Conservation (phyloP, 2,113 vertebrate genomes). For the Sciurus niger region DNA sequence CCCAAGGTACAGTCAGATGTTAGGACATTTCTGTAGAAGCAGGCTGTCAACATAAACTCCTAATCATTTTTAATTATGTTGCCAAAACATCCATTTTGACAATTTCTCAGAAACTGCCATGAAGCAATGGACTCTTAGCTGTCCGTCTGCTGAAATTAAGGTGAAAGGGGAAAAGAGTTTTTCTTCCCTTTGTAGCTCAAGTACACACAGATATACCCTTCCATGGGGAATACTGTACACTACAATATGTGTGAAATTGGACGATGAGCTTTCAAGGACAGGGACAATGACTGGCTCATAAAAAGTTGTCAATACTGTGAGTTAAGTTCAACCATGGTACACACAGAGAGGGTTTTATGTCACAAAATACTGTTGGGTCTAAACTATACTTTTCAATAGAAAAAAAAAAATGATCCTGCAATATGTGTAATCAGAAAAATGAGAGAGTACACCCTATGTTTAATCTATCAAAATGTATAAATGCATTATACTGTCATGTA, state of each 20-base stretch:
- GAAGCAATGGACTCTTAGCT: not conserved
- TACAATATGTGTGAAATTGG: too few relatives aligned
- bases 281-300: not conserved
- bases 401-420: not conserved
- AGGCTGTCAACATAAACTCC: not conserved
- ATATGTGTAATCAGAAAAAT: too few relatives aligned
- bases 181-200: not conserved
- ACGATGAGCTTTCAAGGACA: not conserved
- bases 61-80: not conserved
- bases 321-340: not conserved
- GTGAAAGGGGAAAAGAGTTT: not conserved
- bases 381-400: not conserved
- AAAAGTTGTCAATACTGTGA: not conserved
- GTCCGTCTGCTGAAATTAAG: not conserved
- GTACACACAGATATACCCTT: not conserved
- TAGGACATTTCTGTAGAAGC: not conserved
- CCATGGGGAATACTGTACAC: too few relatives aligned
- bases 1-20: not conserved
- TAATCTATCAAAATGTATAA: too few relatives aligned
- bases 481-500: too few relatives aligned
- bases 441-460: too few relatives aligned
- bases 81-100: slow-evolving; percentile 7
- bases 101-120: not conserved
- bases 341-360: not conserved
- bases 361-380: not conserved